Percentiles rank a stretch among this genome's conserved stretches.
phyloP scores from a whole-genome alignment of 2,113 vertebrate genomes.

The Psittacula cyanocephala region DNA sequence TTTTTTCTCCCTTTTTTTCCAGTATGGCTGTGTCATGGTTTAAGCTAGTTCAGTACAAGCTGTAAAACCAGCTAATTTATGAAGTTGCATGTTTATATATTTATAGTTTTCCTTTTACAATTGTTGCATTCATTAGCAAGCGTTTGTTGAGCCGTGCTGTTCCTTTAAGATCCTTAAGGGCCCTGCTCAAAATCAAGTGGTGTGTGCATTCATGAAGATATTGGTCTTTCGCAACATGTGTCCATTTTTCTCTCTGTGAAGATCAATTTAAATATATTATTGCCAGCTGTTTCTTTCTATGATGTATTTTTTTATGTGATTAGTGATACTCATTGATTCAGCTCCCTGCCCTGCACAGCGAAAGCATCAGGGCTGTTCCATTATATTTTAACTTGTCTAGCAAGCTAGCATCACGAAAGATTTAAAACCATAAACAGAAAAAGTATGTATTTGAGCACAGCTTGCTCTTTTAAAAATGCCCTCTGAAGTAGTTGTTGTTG shows the following conservation, averaged over 20 bases:
- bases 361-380: neutral
- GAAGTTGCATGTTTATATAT: neutral
- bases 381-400: neutral
- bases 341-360: neutral
- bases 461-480: neutral
- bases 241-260: constrained; percentile 4
- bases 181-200: constrained; percentile 26
- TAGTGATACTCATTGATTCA: constrained; percentile 42
- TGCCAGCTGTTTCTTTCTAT: constrained; percentile 51
- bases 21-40: neutral
- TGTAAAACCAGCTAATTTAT: constrained; percentile 8
- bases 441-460: neutral
- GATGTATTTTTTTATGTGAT: neutral
- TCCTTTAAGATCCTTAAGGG: constrained; percentile 16
- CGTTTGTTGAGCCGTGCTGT: neutral
- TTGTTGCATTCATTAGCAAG: neutral
- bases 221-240: constrained; percentile 10
- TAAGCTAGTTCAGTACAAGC: constrained; percentile 3
- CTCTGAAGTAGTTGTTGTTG: neutral
- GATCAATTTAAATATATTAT: constrained; percentile 43
- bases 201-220: neutral
- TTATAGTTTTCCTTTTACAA: constrained; percentile 4
- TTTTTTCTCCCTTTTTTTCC: neutral
- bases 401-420: neutral
- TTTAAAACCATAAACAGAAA: neutral